A percentile compares a stretch with the other conserved stretches of the same genome.
These are phyloP conservation scores for Drosophila monieri DNA, from an alignment of 2,888 invertebrate species.

Conservation along the genomic window DNA sequence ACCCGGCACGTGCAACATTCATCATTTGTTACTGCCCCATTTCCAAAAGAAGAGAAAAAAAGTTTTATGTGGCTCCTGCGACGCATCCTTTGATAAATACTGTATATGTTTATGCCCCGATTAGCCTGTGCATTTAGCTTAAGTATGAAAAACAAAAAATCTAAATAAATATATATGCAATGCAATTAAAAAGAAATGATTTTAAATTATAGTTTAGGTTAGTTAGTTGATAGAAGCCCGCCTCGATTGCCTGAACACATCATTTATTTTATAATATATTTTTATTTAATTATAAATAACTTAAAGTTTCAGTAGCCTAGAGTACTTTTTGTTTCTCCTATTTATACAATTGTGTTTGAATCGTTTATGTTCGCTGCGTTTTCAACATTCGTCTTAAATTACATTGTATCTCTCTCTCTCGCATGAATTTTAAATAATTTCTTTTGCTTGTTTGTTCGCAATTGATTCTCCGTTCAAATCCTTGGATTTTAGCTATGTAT, in stretches of 20 bases:
- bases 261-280: slow-evolving; percentile 67
- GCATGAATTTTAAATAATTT: slow-evolving; percentile 58
- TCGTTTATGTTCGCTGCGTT: slow-evolving; percentile 55
- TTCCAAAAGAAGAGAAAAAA: slow-evolving; percentile 18
- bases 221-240: no score
- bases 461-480: slow-evolving; percentile 33
- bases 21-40: slow-evolving; percentile 40
- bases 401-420: slow-evolving; percentile 48
- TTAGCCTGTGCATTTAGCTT: slow-evolving; percentile 58
- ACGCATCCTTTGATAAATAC: slow-evolving; percentile 12
- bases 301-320: slow-evolving; percentile 82
- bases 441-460: slow-evolving; percentile 72
- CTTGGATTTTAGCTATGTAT: slow-evolving; percentile 27
- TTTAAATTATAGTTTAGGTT: no score
- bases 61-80: slow-evolving; percentile 18
- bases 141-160: slow-evolving; percentile 46
- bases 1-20: slow-evolving; percentile 30
- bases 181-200: slow-evolving; percentile 5
- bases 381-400: slow-evolving; percentile 61
- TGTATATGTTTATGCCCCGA: slow-evolving; percentile 46
- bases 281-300: slow-evolving; percentile 84
- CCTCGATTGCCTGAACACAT: no score
- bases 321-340: slow-evolving; percentile 69
- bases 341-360: slow-evolving; percentile 49
- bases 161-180: slow-evolving; percentile 59